phyloP scores from a whole-genome alignment of 2,113 vertebrate species.

The Pseudorectes ferrugineus region DNA sequence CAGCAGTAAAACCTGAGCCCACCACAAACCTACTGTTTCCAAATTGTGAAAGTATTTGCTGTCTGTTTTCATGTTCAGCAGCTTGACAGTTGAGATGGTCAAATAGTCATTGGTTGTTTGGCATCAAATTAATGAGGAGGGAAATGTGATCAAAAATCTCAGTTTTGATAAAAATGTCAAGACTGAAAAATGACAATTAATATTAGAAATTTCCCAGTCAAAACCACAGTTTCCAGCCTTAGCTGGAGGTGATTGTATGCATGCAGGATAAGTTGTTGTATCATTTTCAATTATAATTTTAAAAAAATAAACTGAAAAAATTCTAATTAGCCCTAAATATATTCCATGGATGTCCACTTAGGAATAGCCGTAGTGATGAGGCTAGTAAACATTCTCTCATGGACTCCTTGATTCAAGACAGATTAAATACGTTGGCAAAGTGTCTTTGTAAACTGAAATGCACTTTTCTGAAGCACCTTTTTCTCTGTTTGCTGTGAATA shows the following conservation, averaged over 20 bases:
- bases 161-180: not conserved
- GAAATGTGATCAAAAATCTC: not conserved
- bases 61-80: not conserved
- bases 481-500: not conserved
- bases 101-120: not conserved
- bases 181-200: not conserved
- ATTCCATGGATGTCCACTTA: not conserved
- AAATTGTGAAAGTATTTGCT: not conserved
- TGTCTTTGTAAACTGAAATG: not conserved
- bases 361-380: not conserved
- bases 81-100: not conserved
- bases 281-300: not conserved
- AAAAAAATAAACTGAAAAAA: not conserved
- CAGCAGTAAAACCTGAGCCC: not conserved
- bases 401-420: not conserved
- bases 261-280: not conserved
- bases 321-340: not conserved
- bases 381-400: not conserved
- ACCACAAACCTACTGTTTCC: not conserved
- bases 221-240: not conserved
- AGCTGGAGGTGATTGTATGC: not conserved
- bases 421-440: not conserved
- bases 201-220: not conserved
- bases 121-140: not conserved
- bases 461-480: not conserved